Evolutionary conservation across 2,113 vertebrate species (phyloP).

Genomic region (Megaceryle maxima): DNA sequence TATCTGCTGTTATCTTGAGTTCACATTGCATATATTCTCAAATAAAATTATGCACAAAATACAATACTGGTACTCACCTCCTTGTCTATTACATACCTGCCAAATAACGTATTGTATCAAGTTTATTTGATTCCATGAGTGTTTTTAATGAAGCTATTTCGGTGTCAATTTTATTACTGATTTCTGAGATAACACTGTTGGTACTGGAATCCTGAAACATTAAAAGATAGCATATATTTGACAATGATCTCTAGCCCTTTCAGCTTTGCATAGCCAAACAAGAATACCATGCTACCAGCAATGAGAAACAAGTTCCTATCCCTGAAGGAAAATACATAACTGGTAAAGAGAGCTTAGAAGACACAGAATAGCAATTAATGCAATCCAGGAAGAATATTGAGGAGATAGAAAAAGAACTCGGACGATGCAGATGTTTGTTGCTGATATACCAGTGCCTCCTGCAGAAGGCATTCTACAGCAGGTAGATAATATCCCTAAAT

Average conservation of each 20-base stretch:
- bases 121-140: conserved; percentile 92
- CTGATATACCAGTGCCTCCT: not conserved
- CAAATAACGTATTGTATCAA: conserved; percentile 89
- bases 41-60: not conserved
- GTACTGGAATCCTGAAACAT: conserved; percentile 84
- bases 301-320: not conserved
- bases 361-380: not conserved
- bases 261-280: not conserved
- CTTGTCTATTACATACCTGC: conserved; percentile 78
- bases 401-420: not conserved
- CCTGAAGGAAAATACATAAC: not conserved
- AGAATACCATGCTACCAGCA: not conserved
- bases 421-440: not conserved
- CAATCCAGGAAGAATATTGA: not conserved
- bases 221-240: not conserved
- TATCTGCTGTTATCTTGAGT: not conserved
- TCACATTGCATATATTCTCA: not conserved
- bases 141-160: conserved; percentile 96
- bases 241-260: not conserved
- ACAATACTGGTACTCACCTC: not conserved
- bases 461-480: not conserved
- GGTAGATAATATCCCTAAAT: accelerated
- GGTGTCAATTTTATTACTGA: conserved; percentile 92
- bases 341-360: not conserved
- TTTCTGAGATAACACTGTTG: conserved; percentile 86